Percentiles rank a stretch among this genome's conserved stretches.
Conservation (phyloP, 1,140 invertebrate species). For the Philopotamus ludificatus region DNA sequence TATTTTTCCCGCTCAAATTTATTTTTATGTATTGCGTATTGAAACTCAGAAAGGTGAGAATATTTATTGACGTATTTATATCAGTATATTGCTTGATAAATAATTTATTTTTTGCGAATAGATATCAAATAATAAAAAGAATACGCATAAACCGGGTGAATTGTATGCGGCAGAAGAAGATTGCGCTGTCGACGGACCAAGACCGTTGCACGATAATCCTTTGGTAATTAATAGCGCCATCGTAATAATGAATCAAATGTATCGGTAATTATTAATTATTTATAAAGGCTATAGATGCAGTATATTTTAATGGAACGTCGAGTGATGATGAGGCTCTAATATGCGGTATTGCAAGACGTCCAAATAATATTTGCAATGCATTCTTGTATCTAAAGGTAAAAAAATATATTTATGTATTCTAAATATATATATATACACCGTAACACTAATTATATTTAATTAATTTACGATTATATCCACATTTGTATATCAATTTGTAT, state of each 20-base stretch:
- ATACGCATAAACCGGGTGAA: slow-evolving; percentile 1
- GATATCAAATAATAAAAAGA: not conserved
- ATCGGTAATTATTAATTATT: not conserved
- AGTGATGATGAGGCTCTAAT: slow-evolving; percentile 53
- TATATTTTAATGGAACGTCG: slow-evolving; percentile 61
- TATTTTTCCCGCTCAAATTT: slow-evolving; percentile 55
- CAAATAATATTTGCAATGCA: slow-evolving; percentile 53
- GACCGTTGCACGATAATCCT: slow-evolving; percentile 50
- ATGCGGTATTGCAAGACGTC: slow-evolving; percentile 55
- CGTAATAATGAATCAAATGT: too few relatives aligned
- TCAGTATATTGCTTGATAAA: not conserved
- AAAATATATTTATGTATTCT: not conserved
- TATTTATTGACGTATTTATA: not conserved
- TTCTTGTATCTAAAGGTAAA: slow-evolving; percentile 57
- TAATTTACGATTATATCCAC: not conserved
- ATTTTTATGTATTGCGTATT: slow-evolving; percentile 51
- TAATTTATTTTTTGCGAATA: not conserved
- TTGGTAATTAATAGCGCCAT: slow-evolving; percentile 41
- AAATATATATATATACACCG: not conserved
- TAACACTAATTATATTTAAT: not conserved
- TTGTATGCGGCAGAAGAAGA: slow-evolving; percentile 25
- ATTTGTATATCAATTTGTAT: slow-evolving; percentile 21
- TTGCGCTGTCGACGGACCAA: slow-evolving; percentile 51
- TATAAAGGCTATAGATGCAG: slow-evolving; percentile 58
- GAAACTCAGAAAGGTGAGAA: slow-evolving; percentile 46